Base-by-base conservation (phyloP, 30 jellyfish, hydroid and myxozoan species). In the Sanderia malayensis region DNA sequence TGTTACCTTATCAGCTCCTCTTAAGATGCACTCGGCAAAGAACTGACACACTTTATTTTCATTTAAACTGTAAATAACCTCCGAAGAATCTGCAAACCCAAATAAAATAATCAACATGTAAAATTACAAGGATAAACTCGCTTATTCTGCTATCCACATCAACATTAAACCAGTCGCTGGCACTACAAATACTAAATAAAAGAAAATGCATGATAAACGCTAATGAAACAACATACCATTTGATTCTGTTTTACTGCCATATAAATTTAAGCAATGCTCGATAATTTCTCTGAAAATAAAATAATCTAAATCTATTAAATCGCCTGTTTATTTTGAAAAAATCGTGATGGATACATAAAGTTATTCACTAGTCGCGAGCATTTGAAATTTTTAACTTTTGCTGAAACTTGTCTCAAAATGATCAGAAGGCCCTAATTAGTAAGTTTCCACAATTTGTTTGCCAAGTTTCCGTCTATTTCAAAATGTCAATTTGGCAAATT, bases 1-100 rank as follows among this genome's bases (percentile, higher is more conserved):
- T n/a, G n/a, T n/a, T n/a, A 90, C 98, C 87, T 80, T 92, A 46
- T 94, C 99, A 22, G 93, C 99, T 0, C 96, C 95, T 65, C 96
- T 53, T 13, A 92, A 81, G n/a, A 92, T 79, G 68, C 91, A 92
- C 28, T 82, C 96, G 11, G 95, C 99, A 72, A 78, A 84, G 82
- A 86, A 92, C 73, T 62, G 95, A 65, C 99, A 92, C 41, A 92
- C 96, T 73, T 84, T 71, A 15, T 80, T 93, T 58, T 92, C 99
- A 4, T 0, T 45, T 46, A 92, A 72, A 24, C 89, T 27, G 52
- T 8, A 84, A 10, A 44, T 24, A 9, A 72, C 87, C 28, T 81
- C 87, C 2, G 58, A 34, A n/a, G 34, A 44, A 17, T 66, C 84
- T 81, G 67, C n/a, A 31, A n/a, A n/a, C n/a, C n/a, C 6, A 80